Evolutionary conservation across 2,113 vertebrate genomes (phyloP).

Genomic region (Onychostoma macrolepis): DNA sequence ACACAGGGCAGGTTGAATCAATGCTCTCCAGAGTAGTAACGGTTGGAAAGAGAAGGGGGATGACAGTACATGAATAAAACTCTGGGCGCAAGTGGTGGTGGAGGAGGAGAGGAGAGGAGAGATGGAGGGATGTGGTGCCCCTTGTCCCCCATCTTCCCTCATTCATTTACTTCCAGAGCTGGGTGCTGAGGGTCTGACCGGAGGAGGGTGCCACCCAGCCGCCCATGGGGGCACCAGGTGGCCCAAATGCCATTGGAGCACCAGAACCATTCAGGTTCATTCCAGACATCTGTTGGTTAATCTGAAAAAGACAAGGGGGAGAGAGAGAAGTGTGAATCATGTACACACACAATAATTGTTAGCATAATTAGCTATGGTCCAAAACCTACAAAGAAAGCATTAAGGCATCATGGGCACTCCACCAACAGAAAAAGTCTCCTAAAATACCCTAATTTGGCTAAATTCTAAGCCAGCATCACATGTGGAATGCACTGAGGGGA

Average conservation of each 20-base stretch:
- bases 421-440: not conserved
- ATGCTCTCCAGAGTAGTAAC: conserved; percentile 74
- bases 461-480: not conserved
- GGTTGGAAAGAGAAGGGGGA: conserved; percentile 71
- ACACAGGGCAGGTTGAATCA: conserved; percentile 77
- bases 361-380: not conserved
- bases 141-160: conserved; percentile 45
- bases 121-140: conserved; percentile 31
- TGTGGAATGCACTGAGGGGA: not conserved
- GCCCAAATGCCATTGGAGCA: conserved; percentile 75
- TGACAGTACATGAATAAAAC: conserved; percentile 75
- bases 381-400: not conserved
- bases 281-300: conserved; percentile 95
- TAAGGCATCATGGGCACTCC: not conserved
- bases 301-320: conserved; percentile 66
- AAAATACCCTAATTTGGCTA: not conserved
- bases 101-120: conserved; percentile 64
- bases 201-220: conserved; percentile 84
- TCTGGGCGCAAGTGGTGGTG: conserved; percentile 67
- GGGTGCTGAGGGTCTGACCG: conserved; percentile 96
- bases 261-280: conserved; percentile 79
- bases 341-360: not conserved
- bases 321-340: not conserved
- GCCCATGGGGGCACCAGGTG: conserved; percentile 79
- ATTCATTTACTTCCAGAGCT: conserved; percentile 91